Evolutionary conservation across 2,113 vertebrate genomes (phyloP).

Genomic region (Cranoglanis bouderius): DNA sequence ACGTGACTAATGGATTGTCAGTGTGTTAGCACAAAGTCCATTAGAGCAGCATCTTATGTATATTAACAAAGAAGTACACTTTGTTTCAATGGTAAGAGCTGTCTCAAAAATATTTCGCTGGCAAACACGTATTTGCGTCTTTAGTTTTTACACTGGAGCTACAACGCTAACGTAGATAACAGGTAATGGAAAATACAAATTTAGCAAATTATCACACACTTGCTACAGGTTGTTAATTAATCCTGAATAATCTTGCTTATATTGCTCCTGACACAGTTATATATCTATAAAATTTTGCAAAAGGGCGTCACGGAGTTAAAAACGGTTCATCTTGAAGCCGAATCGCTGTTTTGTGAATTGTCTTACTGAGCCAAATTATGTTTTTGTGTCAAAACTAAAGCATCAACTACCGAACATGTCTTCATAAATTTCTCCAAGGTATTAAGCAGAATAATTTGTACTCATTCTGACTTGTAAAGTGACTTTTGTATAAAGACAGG

Average conservation of each 20-base stretch:
- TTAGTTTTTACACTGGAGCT: neutral
- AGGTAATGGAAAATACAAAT: neutral
- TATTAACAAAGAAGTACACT: conserved; percentile 15
- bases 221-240: neutral
- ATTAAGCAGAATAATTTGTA: neutral
- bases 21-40: conserved; percentile 3
- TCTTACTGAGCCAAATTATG: neutral
- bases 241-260: neutral
- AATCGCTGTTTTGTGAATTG: neutral
- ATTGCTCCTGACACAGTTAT: neutral
- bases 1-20: conserved; percentile 29
- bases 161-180: neutral
- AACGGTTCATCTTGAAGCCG: neutral
- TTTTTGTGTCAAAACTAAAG: neutral
- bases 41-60: conserved; percentile 15
- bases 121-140: neutral
- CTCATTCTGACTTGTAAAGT: neutral
- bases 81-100: neutral
- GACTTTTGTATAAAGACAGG: neutral
- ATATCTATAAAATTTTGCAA: neutral
- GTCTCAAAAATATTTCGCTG: neutral
- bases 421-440: neutral
- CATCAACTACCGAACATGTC: neutral
- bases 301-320: neutral
- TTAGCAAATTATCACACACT: neutral